Evolutionary conservation across 2,113 vertebrate genomes (phyloP), one percentile per base, ranked within the genome.

Genomic region (Pontoporia blainvillei): DNA sequence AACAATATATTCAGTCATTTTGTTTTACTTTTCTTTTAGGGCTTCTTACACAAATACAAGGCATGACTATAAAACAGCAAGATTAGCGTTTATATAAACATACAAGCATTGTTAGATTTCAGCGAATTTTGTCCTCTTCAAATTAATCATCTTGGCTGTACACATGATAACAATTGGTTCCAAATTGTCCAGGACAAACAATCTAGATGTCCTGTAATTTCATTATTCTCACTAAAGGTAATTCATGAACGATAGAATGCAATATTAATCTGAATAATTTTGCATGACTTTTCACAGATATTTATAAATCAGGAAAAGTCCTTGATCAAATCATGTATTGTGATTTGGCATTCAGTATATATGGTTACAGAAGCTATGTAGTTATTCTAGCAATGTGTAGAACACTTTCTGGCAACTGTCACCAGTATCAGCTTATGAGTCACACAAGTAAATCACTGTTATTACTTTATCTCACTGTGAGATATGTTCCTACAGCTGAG

Each of bases 401-500:
- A 94, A 79, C 44, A 87, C 82, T 81, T 72, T 90, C 62, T 94
- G 84, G 54, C 73, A 96, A 66, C 49, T 92, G 71, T 64, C 54
- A 83, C 73, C 59, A 69, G 69, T 95, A 86, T 87, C 41, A 69
- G 36, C 23, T 86, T 95, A 89, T 96, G 88, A 96, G 90, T 94
- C 96, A 97, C 91, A 84, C 57, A 95, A 86, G 81, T 64, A 92
- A 97, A 97, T 97, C 57, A 94, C 81, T 87, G 75, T 85, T 87
- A 95, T 84, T 94, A 94, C 52, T 95, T 96, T 84, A 92, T 69
- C 85, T 94, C 85, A 44, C 39, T 69, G 75, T 92, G 96, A 94
- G 75, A 87, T 96, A 86, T 81, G 59, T 96, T 95, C 69, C 79
- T 90, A 90, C 15, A 94, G 62, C 69, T 90, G 81, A 81, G 44